Evolutionary conservation across 2,888 invertebrate species (phyloP).

Genomic region (Margaritifera margaritifera): DNA sequence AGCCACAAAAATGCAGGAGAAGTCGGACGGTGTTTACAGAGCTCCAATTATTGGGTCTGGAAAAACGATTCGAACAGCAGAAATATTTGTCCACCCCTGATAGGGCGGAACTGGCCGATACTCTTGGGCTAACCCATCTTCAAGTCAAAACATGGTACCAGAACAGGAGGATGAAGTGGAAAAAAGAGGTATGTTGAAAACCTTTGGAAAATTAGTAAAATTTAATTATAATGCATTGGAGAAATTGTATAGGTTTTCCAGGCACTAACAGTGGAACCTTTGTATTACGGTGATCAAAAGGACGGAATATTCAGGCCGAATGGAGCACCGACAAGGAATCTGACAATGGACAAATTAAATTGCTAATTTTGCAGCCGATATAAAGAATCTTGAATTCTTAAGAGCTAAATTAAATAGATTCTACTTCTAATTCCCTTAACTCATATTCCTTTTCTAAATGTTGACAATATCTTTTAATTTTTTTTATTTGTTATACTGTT

Average conservation of each 20-base stretch:
- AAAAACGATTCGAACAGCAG: slow-evolving; percentile 73
- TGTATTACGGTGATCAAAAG: background rate
- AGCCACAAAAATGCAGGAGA: slow-evolving; percentile 65
- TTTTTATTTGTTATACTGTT: too few species aligned
- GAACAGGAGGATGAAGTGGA: slow-evolving; percentile 75
- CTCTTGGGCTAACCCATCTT: slow-evolving; percentile 73
- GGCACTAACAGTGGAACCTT: background rate
- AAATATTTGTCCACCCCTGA: slow-evolving; percentile 75
- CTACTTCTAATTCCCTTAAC: too few species aligned
- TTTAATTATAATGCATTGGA: background rate
- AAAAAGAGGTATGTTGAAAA: slow-evolving; percentile 70
- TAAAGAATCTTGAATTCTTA: too few species aligned
- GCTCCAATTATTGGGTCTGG: slow-evolving; percentile 71
- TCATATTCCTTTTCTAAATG: too few species aligned
- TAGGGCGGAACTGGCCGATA: slow-evolving; percentile 71
- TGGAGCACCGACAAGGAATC: too few species aligned
- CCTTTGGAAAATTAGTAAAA: background rate
- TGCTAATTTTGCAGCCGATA: too few species aligned
- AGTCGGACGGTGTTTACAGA: slow-evolving; percentile 71
- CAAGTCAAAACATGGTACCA: slow-evolving; percentile 76
- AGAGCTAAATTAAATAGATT: too few species aligned
- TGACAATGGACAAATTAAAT: too few species aligned
- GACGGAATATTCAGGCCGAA: too few species aligned
- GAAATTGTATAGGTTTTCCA: background rate
- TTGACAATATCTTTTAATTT: too few species aligned